Base-by-base conservation (phyloP, 2,113 vertebrate genomes). In the Malurus alboscapulatus region DNA sequence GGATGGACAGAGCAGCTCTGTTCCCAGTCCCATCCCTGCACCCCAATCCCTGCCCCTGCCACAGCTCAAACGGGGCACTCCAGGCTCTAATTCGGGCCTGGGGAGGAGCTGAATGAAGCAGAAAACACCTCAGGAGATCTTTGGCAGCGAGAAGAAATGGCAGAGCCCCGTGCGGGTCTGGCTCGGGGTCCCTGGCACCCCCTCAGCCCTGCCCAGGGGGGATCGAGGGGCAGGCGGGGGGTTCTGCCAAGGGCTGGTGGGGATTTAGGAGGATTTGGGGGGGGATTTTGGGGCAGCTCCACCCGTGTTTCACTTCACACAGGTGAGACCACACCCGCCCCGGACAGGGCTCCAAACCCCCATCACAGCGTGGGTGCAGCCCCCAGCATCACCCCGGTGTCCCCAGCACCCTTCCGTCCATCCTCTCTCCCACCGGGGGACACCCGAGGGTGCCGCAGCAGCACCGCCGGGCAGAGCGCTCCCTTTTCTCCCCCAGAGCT, bases 1-100 rank as follows among this genome's bases (percentile, higher is more conserved):
- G n/a, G n/a, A n/a, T n/a, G n/a, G n/a, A n/a, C n/a, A n/a, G n/a
- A n/a, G n/a, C n/a, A n/a, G n/a, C n/a, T n/a, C n/a, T n/a, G n/a
- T n/a, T n/a, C n/a, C n/a, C n/a, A n/a, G n/a, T n/a, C n/a, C n/a
- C n/a, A n/a, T n/a, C n/a, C n/a, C n/a, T n/a, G n/a, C n/a, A 34
- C 34, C 34, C 57, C 7, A 0, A 9, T 27, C 6, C 27, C 14
- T 14, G 34, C 34, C 4, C 0, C 29, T 63, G 3, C 5, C n/a
- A 17, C 67, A 10, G 11, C 34, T 20, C 1, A 22, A 38, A 10
- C 0, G 30, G 29, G 17, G 8, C 30, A 9, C 2, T 11, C 16
- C 62, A 10, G 51, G 44, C 10, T 25, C 12, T 16, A 50, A 14
- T 4, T 34, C 20, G 40, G 59, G 5, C 6, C 45, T 6, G 3